These are phyloP conservation scores for Fratercula arctica DNA, from an alignment of 2,797 vertebrate species.

Conservation along the genomic window DNA sequence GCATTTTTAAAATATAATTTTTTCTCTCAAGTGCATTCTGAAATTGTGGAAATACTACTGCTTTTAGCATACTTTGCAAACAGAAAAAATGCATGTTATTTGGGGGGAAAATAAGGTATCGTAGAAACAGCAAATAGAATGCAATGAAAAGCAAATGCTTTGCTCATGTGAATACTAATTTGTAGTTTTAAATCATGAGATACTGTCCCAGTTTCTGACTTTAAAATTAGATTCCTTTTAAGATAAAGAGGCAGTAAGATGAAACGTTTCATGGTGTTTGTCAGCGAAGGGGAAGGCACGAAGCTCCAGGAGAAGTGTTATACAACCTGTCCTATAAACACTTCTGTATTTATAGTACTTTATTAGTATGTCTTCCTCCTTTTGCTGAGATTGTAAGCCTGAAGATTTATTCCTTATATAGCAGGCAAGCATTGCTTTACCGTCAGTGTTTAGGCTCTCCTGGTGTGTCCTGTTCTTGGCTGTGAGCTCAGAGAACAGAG, in stretches of 20 bases:
- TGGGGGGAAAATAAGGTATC: neutral
- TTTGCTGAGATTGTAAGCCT: neutral
- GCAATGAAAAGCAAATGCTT: neutral
- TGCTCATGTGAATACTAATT: neutral
- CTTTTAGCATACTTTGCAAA: neutral
- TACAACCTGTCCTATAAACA: slow-evolving; percentile 1
- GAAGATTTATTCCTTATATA: slow-evolving; percentile 13
- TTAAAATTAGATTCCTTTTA: slow-evolving; percentile 16
- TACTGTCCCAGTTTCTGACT: neutral
- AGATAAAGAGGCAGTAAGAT: neutral
- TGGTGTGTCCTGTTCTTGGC: neutral
- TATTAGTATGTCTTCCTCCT: neutral
- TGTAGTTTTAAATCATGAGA: neutral
- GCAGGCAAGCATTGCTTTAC: neutral
- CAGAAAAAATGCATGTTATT: neutral
- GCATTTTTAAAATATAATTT: neutral
- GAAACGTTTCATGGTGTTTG: neutral
- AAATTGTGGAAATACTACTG: neutral
- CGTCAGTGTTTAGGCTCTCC: neutral
- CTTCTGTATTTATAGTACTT: neutral
- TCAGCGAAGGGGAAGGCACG: neutral
- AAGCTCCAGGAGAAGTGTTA: neutral
- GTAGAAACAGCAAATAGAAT: neutral
- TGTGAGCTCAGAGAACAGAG: neutral
- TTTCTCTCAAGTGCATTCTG: neutral